phyloP scores from a whole-genome alignment of 35 echinoderm and acorn worm genomes.

The Heliocidaris tuberculata region DNA sequence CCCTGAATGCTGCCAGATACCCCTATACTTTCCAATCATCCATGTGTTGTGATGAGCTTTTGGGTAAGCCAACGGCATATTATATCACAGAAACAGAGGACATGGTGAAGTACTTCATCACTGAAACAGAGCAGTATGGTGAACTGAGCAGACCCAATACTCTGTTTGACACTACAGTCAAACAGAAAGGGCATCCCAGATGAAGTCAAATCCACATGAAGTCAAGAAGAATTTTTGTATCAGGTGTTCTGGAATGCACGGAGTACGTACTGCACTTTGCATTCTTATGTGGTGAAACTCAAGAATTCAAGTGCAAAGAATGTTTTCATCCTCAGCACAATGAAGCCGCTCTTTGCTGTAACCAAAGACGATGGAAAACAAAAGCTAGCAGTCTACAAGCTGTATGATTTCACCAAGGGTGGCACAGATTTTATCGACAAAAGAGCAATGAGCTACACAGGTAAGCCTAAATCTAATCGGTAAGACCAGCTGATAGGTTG shows the following conservation, averaged over 20 bases:
- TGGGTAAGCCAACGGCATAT: not conserved
- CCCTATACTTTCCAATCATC: not conserved
- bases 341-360: not conserved
- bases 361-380: constrained; percentile 34
- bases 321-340: not conserved
- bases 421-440: constrained; percentile 31
- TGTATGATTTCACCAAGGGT: constrained; percentile 52
- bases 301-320: not conserved
- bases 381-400: constrained; percentile 34
- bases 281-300: not conserved
- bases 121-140: not conserved
- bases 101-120: not conserved
- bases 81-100: constrained; percentile 1
- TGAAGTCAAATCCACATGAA: not conserved
- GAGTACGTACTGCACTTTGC: not conserved
- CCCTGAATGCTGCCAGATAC: constrained; percentile 1
- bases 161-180: not conserved
- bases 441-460: not conserved
- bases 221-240: not conserved
- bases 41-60: not conserved
- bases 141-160: not conserved
- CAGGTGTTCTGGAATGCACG: constrained; percentile 18
- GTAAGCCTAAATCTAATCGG: constrained; percentile 31
- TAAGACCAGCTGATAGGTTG: too few relatives aligned
- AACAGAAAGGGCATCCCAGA: not conserved